Evolutionary conservation across 2,113 vertebrate genomes (phyloP).

Genomic region (Puntigrus tetrazona): DNA sequence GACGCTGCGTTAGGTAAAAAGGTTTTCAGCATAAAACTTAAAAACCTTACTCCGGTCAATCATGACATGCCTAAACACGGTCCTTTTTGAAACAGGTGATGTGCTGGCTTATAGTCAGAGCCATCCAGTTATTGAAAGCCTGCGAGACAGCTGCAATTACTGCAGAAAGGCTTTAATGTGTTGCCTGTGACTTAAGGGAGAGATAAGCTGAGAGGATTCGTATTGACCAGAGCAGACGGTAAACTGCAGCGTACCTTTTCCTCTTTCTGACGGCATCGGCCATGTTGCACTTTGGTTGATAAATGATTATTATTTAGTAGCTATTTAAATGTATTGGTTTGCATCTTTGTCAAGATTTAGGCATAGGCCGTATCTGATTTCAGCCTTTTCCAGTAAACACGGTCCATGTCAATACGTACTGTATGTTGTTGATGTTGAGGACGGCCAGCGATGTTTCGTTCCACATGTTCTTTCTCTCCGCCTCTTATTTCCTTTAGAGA

Average conservation of each 20-base stretch:
- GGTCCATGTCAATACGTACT: conserved; percentile 17
- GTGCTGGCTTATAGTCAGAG: neutral
- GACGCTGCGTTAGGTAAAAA: no score
- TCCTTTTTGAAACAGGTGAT: conserved; percentile 7
- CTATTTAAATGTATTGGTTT: neutral
- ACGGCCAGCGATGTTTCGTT: conserved; percentile 15
- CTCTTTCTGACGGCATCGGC: neutral
- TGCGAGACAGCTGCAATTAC: conserved; percentile 27
- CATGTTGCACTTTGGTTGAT: neutral
- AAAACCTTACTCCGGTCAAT: neutral
- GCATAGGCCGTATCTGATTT: neutral
- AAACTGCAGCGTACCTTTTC: neutral
- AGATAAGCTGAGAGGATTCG: conserved; percentile 23
- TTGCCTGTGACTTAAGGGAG: conserved; percentile 15
- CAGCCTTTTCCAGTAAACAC: conserved; percentile 35
- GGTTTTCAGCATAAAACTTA: neutral
- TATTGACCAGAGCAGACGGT: conserved; percentile 10
- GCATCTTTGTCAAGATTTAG: neutral
- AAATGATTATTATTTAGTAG: neutral
- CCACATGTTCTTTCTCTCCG: neutral
- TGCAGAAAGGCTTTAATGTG: conserved; percentile 21
- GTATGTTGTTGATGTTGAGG: conserved; percentile 34
- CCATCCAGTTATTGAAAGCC: neutral
- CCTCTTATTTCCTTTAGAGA: conserved; percentile 30
- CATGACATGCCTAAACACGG: neutral